These are phyloP conservation scores for Quadroppia sp. DNA, from an alignment of 2,888 invertebrate species.

Conservation along the genomic window DNA sequence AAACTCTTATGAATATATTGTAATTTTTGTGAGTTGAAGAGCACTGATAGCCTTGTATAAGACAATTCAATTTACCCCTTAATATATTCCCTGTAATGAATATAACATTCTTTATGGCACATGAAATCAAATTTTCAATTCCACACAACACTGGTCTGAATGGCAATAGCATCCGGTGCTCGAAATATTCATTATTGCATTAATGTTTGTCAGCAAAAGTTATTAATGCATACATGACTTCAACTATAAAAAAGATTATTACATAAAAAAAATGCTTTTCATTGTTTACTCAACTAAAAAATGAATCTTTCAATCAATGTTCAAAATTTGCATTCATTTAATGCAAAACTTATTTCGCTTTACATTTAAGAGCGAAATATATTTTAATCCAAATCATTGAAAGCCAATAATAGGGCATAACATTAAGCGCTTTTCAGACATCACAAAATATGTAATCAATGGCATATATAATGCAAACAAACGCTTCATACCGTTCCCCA, in stretches of 20 bases:
- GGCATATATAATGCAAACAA: neutral
- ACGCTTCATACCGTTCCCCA: neutral
- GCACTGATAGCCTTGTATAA: neutral
- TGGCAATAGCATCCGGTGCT: conserved; percentile 25
- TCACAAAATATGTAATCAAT: neutral
- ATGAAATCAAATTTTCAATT: no score
- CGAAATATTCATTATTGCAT: conserved; percentile 2
- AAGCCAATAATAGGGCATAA: conserved; percentile 1
- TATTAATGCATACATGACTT: conserved; percentile 17
- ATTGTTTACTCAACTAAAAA: conserved; percentile 33
- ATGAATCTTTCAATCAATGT: conserved; percentile 16
- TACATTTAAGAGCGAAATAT: neutral
- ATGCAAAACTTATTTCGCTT: neutral
- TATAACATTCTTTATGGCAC: neutral
- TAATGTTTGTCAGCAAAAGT: conserved; percentile 22
- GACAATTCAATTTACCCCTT: conserved; percentile 9
- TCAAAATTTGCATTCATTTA: conserved; percentile 26
- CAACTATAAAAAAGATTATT: neutral
- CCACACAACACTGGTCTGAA: no score
- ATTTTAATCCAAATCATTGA: neutral
- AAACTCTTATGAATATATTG: neutral
- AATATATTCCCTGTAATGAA: neutral
- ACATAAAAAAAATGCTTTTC: conserved; percentile 7
- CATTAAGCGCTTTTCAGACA: neutral
- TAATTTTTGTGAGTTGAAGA: neutral